Percentiles rank a stretch among this genome's conserved stretches.
Conservation (phyloP, 53 echinoderm and acorn worm species). For the Arbacia lixula region DNA sequence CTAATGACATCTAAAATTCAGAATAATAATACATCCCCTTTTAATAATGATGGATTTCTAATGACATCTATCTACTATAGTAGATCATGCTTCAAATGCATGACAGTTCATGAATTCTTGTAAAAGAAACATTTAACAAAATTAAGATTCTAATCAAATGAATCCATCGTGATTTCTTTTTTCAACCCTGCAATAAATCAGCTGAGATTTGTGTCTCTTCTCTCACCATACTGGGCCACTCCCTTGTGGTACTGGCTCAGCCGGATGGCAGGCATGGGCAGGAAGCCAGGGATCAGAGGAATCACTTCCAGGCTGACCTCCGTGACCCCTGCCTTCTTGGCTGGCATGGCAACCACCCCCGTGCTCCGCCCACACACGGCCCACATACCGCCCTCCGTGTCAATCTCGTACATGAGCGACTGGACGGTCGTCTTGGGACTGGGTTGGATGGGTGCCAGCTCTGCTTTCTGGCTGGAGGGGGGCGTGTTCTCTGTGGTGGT, state of each 20-base stretch:
- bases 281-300: conserved; percentile 83
- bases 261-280: conserved; percentile 87
- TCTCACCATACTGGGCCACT: conserved; percentile 18
- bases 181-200: too few species aligned
- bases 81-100: too few species aligned
- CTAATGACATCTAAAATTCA: too few species aligned
- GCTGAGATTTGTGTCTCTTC: background rate
- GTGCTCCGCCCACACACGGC: conserved; percentile 94
- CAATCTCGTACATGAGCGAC: conserved; percentile 88
- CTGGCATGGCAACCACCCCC: conserved; percentile 73
- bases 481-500: conserved; percentile 15
- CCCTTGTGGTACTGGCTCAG: conserved; percentile 75
- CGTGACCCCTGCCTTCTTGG: conserved; percentile 59
- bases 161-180: too few species aligned
- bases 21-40: too few species aligned
- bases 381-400: conserved; percentile 87
- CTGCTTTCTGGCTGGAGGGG: background rate
- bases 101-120: too few species aligned
- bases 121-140: too few species aligned
- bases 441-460: background rate
- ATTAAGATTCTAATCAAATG: too few species aligned
- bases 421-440: conserved; percentile 6
- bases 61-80: too few species aligned
- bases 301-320: conserved; percentile 86
- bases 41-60: too few species aligned